phyloP scores from a whole-genome alignment of 2,888 invertebrate species.

The Diabrotica balteata region DNA sequence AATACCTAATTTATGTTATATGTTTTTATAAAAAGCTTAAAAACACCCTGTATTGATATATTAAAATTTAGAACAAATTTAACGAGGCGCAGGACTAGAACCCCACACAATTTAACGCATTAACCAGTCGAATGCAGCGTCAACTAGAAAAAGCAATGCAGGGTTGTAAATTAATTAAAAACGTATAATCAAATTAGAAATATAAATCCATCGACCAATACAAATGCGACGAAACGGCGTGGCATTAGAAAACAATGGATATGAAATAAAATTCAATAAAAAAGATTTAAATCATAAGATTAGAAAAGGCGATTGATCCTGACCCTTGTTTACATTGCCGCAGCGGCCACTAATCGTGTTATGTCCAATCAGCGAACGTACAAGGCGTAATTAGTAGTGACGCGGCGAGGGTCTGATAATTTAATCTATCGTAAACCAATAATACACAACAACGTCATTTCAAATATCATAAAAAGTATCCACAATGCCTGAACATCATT shows the following conservation, averaged over 20 bases:
- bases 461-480: constrained; percentile 45
- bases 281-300: constrained; percentile 46
- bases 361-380: constrained; percentile 59
- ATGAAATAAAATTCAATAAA: constrained; percentile 39
- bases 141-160: constrained; percentile 11
- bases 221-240: constrained; percentile 5
- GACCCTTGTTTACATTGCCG: constrained; percentile 59
- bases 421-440: constrained; percentile 55
- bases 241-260: constrained; percentile 34
- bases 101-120: constrained; percentile 8
- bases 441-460: constrained; percentile 53
- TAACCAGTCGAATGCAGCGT: background rate
- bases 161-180: constrained; percentile 16
- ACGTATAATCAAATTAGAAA: constrained; percentile 5
- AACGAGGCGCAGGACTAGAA: background rate
- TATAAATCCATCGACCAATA: constrained; percentile 8
- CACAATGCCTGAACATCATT: constrained; percentile 8
- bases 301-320: constrained; percentile 46
- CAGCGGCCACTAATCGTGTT: constrained; percentile 59
- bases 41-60: no score
- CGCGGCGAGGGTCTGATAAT: constrained; percentile 52
- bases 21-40: no score
- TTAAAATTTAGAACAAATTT: no score
- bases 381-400: constrained; percentile 58
- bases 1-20: no score